Evolutionary conservation across 2,888 invertebrate genomes (phyloP).

Genomic region (Perizoma flavofasciatum): DNA sequence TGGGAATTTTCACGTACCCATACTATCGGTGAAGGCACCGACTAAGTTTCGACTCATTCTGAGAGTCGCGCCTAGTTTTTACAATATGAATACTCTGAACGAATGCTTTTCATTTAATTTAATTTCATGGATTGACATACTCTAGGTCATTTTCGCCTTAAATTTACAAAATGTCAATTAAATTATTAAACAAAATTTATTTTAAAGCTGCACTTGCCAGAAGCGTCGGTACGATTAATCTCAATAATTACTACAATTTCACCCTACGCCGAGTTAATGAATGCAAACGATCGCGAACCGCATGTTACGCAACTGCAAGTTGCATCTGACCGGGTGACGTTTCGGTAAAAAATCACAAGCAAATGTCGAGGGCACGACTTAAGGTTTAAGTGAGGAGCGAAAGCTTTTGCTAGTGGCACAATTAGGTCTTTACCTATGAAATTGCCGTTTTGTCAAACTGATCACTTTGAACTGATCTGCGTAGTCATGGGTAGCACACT

Average conservation of each 20-base stretch:
- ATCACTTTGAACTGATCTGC: no score
- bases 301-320: constrained; percentile 63
- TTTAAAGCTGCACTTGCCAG: constrained; percentile 28
- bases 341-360: constrained; percentile 62
- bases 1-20: no score
- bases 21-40: no score
- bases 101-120: no score
- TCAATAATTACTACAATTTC: constrained; percentile 48
- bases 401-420: not conserved
- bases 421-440: no score
- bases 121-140: not conserved
- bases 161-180: constrained; percentile 16
- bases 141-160: not conserved
- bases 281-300: constrained; percentile 62
- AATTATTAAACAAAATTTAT: constrained; percentile 19
- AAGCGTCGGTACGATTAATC: constrained; percentile 35
- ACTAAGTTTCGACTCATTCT: no score
- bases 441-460: no score
- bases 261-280: constrained; percentile 47
- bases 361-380: constrained; percentile 60
- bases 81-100: no score
- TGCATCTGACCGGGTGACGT: constrained; percentile 47
- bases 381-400: constrained; percentile 33
- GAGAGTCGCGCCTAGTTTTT: no score
- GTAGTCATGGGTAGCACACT: no score